Evolutionary conservation across 2,113 vertebrate genomes (phyloP).

Genomic region (Aspiorhynchus laticeps): DNA sequence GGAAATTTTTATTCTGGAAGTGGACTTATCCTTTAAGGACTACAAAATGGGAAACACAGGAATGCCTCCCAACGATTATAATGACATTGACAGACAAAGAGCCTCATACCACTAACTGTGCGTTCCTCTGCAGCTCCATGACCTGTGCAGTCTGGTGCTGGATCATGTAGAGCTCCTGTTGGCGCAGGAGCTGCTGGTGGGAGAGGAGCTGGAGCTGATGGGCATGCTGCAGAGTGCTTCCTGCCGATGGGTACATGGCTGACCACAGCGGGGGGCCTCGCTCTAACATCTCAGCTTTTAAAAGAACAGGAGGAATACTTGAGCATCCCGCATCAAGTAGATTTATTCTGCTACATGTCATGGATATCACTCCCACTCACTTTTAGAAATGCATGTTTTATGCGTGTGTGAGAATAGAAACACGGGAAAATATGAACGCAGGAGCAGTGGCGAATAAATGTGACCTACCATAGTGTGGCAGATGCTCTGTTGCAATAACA

Average conservation of each 20-base stretch:
- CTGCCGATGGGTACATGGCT: conserved; percentile 83
- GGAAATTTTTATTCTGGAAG: no score
- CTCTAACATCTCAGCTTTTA: conserved; percentile 88
- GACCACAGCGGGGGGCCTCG: conserved; percentile 90
- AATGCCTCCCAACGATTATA: neutral
- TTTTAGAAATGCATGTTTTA: neutral
- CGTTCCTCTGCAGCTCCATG: conserved; percentile 92
- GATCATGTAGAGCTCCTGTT: conserved; percentile 94
- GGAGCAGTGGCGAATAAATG: conserved; percentile 19
- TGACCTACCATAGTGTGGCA: conserved; percentile 89
- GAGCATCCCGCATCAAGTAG: neutral
- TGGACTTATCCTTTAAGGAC: neutral
- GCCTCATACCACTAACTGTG: conserved; percentile 82
- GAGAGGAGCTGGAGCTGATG: conserved; percentile 97
- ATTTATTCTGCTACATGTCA: conserved; percentile 2
- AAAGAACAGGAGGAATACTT: conserved; percentile 36
- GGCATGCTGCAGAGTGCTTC: conserved; percentile 91
- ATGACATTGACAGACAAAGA: neutral
- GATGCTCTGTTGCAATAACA: conserved; percentile 92
- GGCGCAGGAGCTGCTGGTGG: conserved; percentile 94
- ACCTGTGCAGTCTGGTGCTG: conserved; percentile 96
- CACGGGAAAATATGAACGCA: neutral
- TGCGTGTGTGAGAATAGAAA: neutral
- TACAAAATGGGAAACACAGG: conserved; percentile 26
- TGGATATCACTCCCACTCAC: conserved; percentile 1